Conservation (phyloP, 2,113 vertebrate species). For the Nothoprocta perdicaria region DNA sequence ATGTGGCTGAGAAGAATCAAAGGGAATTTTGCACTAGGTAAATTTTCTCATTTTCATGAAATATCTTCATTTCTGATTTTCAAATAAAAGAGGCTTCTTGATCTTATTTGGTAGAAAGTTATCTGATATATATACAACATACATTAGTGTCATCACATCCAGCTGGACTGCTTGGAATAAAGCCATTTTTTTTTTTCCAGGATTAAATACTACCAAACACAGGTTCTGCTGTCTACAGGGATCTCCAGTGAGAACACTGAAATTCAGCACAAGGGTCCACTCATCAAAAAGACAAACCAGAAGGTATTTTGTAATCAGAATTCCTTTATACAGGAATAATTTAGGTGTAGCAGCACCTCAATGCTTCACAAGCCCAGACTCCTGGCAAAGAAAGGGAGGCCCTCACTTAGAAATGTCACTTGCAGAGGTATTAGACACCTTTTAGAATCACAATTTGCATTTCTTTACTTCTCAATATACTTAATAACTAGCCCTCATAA, state of each 20-base stretch:
- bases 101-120: neutral
- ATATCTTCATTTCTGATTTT: neutral
- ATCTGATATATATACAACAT: rapidly evolving
- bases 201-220: neutral
- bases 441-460: neutral
- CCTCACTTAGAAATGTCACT: neutral
- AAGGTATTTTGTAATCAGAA: neutral
- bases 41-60: neutral
- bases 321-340: neutral
- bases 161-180: too few species aligned
- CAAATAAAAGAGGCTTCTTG: neutral
- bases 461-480: neutral
- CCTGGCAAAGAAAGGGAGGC: neutral
- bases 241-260: neutral
- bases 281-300: neutral
- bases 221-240: neutral
- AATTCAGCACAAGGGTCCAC: neutral
- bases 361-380: too few species aligned
- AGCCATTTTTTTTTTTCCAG: neutral
- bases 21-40: neutral
- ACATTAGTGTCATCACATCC: neutral
- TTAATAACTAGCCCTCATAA: neutral
- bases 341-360: neutral
- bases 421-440: neutral
- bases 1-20: rapidly evolving